phyloP scores from a whole-genome alignment of 2,888 invertebrate species.

The Phengaris arion region DNA sequence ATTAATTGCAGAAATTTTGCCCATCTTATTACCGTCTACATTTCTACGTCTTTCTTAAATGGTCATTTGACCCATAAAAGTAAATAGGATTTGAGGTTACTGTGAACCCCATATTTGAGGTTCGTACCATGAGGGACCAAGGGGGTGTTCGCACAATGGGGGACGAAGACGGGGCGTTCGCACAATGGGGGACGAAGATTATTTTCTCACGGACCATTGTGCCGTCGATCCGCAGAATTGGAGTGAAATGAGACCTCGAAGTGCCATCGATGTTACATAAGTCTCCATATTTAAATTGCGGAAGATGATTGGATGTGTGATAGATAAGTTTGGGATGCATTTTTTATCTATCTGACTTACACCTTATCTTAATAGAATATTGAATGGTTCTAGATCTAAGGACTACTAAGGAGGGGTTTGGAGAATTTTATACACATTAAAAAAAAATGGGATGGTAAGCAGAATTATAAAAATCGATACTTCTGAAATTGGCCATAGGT shows the following conservation, averaged over 20 bases:
- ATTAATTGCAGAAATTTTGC: conserved; percentile 3
- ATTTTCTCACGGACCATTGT: conserved; percentile 66
- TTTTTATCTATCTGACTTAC: too few relatives aligned
- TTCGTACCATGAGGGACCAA: background rate
- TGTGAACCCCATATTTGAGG: background rate
- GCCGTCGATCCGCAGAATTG: conserved; percentile 53
- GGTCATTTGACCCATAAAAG: conserved; percentile 19
- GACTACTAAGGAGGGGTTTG: too few relatives aligned
- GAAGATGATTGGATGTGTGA: too few relatives aligned
- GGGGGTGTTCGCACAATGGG: conserved; percentile 1
- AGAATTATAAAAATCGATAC: too few relatives aligned
- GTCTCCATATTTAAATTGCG: too few relatives aligned
- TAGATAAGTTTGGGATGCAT: too few relatives aligned
- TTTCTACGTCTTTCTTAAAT: background rate
- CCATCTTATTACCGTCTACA: background rate
- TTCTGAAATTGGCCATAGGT: too few relatives aligned
- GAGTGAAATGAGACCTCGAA: conserved; percentile 54
- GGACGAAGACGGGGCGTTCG: conserved; percentile 36
- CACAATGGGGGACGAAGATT: conserved; percentile 49
- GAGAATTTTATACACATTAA: too few relatives aligned
- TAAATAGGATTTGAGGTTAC: conserved; percentile 23
- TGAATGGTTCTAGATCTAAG: too few relatives aligned
- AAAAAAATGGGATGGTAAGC: too few relatives aligned
- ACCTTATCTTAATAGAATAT: too few relatives aligned
- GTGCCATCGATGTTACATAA: conserved; percentile 29